Evolutionary conservation across 2,113 vertebrate genomes (phyloP).

Genomic region (Ibidorhyncha struthersii): DNA sequence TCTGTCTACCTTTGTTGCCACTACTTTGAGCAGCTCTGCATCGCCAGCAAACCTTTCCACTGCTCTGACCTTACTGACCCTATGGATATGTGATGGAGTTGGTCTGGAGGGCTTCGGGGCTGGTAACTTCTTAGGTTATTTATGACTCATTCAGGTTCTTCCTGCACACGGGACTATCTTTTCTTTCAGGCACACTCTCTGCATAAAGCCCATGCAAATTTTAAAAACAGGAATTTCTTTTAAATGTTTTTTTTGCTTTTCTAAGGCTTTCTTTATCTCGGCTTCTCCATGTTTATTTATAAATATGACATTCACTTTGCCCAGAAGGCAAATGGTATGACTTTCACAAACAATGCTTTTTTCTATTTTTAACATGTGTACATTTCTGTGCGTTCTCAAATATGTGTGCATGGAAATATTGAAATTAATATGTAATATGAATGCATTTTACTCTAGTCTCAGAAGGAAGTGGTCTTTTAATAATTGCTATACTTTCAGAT

Average conservation of each 20-base stretch:
- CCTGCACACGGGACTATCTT: neutral
- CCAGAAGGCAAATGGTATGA: neutral
- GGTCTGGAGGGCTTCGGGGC: neutral
- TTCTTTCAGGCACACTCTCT: neutral
- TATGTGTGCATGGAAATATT: neutral
- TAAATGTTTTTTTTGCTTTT: neutral
- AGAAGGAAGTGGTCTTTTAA: neutral
- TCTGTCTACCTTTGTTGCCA: neutral
- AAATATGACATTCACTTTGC: neutral
- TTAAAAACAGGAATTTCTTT: neutral
- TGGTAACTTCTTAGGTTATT: neutral
- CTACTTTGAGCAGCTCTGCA: neutral
- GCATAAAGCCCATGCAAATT: neutral
- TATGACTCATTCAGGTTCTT: neutral
- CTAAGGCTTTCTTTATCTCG: no score
- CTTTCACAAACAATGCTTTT: neutral
- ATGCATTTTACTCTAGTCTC: neutral
- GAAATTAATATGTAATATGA: conserved; percentile 12
- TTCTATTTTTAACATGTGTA: neutral
- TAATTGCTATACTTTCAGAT: neutral
- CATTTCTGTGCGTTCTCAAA: neutral
- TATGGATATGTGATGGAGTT: neutral
- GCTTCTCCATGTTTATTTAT: neutral
- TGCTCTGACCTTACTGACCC: neutral
- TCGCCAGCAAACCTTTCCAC: neutral